Conservation (phyloP, 2,113 vertebrate species). For the Willisornis vidua region DNA sequence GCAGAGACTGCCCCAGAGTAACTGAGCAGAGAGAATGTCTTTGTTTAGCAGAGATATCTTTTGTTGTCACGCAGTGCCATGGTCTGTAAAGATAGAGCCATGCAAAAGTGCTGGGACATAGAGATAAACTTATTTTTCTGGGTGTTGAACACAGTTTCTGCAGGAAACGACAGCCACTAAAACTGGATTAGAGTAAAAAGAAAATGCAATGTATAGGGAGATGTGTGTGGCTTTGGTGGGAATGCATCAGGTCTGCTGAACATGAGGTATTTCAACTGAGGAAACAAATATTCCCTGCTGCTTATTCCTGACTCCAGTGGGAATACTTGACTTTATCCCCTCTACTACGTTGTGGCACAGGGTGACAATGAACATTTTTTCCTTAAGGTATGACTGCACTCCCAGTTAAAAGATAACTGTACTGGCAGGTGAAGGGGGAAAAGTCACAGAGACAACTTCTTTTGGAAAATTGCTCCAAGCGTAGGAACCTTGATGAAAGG, state of each 20-base stretch:
- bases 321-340: background rate
- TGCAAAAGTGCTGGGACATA: background rate
- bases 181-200: background rate
- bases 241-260: background rate
- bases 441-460: background rate
- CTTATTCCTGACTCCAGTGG: background rate
- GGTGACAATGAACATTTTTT: background rate
- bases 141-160: background rate
- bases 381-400: background rate
- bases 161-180: background rate
- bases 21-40: background rate
- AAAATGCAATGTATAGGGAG: background rate
- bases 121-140: slow-evolving; percentile 27
- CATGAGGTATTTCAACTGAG: background rate
- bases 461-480: background rate
- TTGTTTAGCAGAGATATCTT: background rate
- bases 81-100: slow-evolving; percentile 28
- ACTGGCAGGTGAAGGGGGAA: background rate
- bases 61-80: background rate
- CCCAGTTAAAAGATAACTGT: background rate
- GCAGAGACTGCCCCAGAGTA: background rate
- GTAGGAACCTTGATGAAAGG: background rate
- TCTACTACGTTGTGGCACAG: background rate
- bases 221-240: background rate
- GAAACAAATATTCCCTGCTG: background rate